Base-by-base conservation (phyloP, 2,888 invertebrate species). In the Lacanobia wlatinum region DNA sequence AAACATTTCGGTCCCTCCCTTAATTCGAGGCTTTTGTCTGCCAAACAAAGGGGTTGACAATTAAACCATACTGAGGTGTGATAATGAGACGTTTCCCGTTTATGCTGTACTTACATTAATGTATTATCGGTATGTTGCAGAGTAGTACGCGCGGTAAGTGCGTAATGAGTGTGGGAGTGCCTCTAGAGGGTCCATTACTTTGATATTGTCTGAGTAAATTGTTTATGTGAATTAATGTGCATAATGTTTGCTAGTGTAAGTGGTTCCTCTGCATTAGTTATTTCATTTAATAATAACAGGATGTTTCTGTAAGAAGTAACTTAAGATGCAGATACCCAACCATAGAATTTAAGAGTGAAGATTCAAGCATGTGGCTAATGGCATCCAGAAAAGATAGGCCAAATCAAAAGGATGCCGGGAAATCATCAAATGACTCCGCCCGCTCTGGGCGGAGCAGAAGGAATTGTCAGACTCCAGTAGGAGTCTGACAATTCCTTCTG, bases 31-130 rank as follows among this genome's bases (percentile, higher is more conserved):
- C 88, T 86, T 88, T 90, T 90, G 88, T 90, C 80, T 84, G 50
- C 62, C 60, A 84, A 87, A 89, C 89, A 90, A 88, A 82, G 81
- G 75, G 38, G 63, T 76, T 84, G 82, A 88, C 88, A 90, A 90
- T 90, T 90, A 90, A 89, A 87, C 75, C 85, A 87, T 75, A 73
- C 84, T 65, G 80, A 80, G 82, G 83, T 84, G 86, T 84, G 83
- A 84, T 90, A 90, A 90, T 89, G 90, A 90, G 89, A 86, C 71
- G 79, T 73, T 86, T 87, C 83, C 80, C 73, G 70, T 79, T 83
- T 85, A 82, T 40, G 52, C 58, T 78, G 70, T 78, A 74, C 55
- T 82, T 75, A 78, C 72, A 65, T 74, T 69, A 77, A 82, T 67
- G 70, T 84, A 60, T 70, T 76, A 78, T 84, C 16, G 64, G 84